A percentile compares a stretch with the other conserved stretches of the same genome.
These are phyloP conservation scores for Ceyx cyanopectus DNA, from an alignment of 2,113 vertebrate genomes.

Conservation along the genomic window DNA sequence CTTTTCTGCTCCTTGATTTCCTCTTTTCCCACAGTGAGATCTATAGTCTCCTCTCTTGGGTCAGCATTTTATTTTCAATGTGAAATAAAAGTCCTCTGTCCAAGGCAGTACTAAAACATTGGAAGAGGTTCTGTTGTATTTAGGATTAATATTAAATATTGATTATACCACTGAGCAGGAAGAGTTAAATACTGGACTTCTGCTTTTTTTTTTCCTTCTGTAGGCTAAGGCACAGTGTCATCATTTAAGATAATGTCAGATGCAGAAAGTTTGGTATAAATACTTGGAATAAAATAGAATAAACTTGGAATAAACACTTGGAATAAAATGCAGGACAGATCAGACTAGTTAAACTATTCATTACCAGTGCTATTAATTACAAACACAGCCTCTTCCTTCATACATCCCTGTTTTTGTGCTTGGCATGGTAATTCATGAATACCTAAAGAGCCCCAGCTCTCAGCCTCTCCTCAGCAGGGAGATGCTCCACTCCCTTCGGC, in stretches of 20 bases:
- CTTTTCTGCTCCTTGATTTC: conserved; percentile 37
- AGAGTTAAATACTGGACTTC: neutral
- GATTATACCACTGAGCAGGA: neutral
- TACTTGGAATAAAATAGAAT: neutral
- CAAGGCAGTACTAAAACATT: neutral
- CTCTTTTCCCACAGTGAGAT: neutral
- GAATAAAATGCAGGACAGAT: neutral
- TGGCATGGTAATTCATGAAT: neutral
- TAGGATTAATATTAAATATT: neutral
- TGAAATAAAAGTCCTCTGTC: neutral
- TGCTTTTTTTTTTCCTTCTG: neutral
- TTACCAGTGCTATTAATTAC: neutral
- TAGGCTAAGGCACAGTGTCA: neutral
- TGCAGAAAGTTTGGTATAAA: neutral
- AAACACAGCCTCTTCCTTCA: neutral
- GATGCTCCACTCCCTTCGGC: too few species aligned
- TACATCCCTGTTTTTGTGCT: neutral
- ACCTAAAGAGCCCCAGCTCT: neutral
- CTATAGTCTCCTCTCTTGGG: neutral
- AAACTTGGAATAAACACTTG: neutral
- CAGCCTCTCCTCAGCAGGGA: too few species aligned
- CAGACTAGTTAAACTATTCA: neutral
- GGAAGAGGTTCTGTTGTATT: neutral
- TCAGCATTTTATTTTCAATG: conserved; percentile 17
- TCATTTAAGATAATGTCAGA: neutral